These are phyloP conservation scores for Climacteris rufus DNA, from an alignment of 2,113 vertebrate species.

Conservation along the genomic window DNA sequence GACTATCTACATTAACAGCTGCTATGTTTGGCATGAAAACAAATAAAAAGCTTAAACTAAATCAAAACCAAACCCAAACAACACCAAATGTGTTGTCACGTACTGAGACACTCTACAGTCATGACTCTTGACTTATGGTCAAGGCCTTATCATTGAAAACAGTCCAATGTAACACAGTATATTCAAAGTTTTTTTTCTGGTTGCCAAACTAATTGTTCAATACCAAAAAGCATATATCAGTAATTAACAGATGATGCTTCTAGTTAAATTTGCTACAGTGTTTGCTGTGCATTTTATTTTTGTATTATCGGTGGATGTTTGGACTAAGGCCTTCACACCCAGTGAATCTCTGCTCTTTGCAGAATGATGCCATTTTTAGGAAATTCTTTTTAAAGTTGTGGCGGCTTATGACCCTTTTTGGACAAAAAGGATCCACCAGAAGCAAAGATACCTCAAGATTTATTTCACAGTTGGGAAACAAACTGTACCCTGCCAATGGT, in stretches of 20 bases:
- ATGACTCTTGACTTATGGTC: background rate
- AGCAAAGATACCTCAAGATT: background rate
- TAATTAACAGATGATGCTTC: background rate
- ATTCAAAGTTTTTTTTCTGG: background rate
- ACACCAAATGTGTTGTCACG: background rate
- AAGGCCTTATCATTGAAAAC: background rate
- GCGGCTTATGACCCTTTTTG: background rate
- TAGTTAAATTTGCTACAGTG: background rate
- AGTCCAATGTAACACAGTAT: background rate
- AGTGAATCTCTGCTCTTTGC: background rate
- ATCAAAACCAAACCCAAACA: rapidly evolving
- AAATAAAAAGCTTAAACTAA: background rate
- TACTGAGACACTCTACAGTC: background rate
- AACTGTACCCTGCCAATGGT: background rate
- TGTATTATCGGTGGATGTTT: background rate
- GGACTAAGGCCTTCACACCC: background rate
- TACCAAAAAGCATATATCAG: background rate
- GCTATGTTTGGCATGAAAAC: background rate
- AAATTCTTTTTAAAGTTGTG: background rate
- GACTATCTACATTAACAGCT: background rate
- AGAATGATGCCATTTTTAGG: background rate
- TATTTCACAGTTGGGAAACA: background rate
- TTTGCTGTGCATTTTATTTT: background rate
- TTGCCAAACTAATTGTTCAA: background rate
- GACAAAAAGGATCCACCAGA: background rate